Percentiles rank a stretch among this genome's conserved stretches.
Evolutionary conservation across 2,113 vertebrate species (phyloP).

Genomic region (Calidris pygmaea): DNA sequence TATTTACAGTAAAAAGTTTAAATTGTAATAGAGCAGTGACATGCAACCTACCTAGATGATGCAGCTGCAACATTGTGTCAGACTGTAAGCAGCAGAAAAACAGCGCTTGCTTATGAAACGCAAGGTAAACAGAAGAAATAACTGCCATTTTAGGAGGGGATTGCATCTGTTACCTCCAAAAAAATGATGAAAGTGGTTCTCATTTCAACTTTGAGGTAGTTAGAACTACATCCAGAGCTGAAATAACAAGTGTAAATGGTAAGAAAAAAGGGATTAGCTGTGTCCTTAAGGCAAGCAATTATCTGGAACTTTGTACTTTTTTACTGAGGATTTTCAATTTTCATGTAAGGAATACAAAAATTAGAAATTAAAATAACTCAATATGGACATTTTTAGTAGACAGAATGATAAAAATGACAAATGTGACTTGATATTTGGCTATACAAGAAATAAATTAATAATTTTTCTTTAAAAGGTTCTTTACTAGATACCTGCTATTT

Average conservation of each 20-base stretch:
- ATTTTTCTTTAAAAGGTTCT: neutral
- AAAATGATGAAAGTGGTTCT: neutral
- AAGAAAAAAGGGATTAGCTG: neutral
- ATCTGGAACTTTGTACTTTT: neutral
- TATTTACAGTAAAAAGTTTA: neutral
- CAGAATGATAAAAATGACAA: neutral
- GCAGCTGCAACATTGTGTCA: neutral
- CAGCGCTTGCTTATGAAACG: neutral
- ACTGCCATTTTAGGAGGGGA: neutral
- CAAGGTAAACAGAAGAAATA: neutral
- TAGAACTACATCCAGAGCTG: neutral
- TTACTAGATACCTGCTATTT: neutral
- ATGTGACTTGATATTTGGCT: neutral
- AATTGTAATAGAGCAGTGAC: neutral
- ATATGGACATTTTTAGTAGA: neutral
- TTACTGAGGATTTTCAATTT: neutral
- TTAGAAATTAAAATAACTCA: neutral
- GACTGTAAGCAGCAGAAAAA: neutral
- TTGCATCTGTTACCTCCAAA: neutral
- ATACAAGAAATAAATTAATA: neutral
- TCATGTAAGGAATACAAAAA: neutral
- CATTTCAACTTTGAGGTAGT: neutral
- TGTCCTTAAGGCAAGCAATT: neutral
- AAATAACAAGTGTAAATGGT: neutral
- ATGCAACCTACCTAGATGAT: neutral